Conservation (phyloP, 1,140 invertebrate genomes). For the Aphelenchoides avenae region DNA sequence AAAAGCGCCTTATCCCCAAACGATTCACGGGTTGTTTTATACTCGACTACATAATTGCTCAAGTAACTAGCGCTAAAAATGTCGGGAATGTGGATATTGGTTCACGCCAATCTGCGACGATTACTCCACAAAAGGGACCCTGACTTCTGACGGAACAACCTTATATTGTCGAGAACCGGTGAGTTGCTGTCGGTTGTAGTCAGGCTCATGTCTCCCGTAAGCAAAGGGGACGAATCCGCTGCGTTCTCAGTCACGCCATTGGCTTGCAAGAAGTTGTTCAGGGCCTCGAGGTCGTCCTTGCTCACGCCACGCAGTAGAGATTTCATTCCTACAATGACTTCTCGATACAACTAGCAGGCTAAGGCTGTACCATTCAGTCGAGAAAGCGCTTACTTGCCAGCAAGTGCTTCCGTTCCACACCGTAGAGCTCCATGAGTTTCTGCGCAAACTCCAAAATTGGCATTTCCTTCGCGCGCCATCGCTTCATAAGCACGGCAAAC, state of each 20-base stretch:
- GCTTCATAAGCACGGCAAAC: constrained; percentile 58
- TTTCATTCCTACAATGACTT: constrained; percentile 36
- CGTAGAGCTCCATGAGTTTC: constrained; percentile 59
- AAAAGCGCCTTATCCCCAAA: no score
- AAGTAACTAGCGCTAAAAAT: no score
- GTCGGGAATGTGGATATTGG: no score
- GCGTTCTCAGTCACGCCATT: constrained; percentile 54
- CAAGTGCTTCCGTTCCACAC: constrained; percentile 59
- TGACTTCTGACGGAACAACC: no score
- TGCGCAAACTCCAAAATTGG: constrained; percentile 61
- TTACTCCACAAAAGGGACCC: no score
- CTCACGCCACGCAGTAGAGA: constrained; percentile 38
- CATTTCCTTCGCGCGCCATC: constrained; percentile 55
- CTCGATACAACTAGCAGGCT: no score
- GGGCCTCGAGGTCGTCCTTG: constrained; percentile 31
- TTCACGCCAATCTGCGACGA: no score
- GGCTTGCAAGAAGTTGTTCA: constrained; percentile 33
- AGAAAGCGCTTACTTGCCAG: constrained; percentile 55
- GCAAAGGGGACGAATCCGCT: constrained; percentile 24
- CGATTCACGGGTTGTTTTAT: no score
- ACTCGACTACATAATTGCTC: no score
- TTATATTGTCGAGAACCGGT: constrained; percentile 22
- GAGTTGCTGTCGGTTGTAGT: constrained; percentile 26
- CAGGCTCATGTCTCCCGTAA: constrained; percentile 43
- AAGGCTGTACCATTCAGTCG: no score